A percentile compares a stretch with the other conserved stretches of the same genome.
Evolutionary conservation across 2,888 invertebrate species (phyloP).

Genomic region (Physocephala rufipes): DNA sequence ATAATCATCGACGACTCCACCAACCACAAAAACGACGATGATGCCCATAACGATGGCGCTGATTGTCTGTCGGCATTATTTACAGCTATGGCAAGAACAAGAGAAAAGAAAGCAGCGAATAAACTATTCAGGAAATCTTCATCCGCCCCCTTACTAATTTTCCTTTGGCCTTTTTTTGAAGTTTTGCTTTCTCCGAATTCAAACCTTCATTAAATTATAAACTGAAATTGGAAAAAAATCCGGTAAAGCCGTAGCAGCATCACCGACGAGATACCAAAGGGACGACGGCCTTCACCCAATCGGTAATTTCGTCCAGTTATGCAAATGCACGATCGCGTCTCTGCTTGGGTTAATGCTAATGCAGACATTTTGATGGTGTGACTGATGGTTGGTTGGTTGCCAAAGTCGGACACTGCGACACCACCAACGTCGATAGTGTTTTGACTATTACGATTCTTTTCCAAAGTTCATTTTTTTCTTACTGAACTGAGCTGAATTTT

Average conservation of each 20-base stretch:
- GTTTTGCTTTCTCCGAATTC: not conserved
- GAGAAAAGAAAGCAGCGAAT: not conserved
- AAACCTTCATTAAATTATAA: conserved; percentile 26
- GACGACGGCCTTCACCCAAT: not conserved
- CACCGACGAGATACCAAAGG: not conserved
- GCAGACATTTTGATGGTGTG: conserved; percentile 22
- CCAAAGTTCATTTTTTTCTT: not conserved
- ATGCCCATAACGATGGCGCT: too few relatives aligned
- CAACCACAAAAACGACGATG: too few relatives aligned
- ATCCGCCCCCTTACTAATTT: not conserved
- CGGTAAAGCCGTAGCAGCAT: not conserved
- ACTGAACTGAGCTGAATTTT: not conserved
- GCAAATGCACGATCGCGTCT: conserved; percentile 20
- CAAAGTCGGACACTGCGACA: not conserved
- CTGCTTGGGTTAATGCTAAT: conserved; percentile 14
- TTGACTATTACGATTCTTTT: too few relatives aligned
- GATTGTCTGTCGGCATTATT: not conserved
- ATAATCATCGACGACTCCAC: not conserved
- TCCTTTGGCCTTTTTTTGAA: too few relatives aligned
- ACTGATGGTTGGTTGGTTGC: not conserved
- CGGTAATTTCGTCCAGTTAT: conserved; percentile 22
- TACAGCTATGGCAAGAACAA: not conserved
- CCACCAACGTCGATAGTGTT: not conserved
- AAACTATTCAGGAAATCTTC: conserved; percentile 9
- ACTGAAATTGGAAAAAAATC: conserved; percentile 9